Evolutionary conservation across 2,113 vertebrate species (phyloP), one percentile per base, ranked within the genome.

Genomic region (Odocoileus hemionus): DNA sequence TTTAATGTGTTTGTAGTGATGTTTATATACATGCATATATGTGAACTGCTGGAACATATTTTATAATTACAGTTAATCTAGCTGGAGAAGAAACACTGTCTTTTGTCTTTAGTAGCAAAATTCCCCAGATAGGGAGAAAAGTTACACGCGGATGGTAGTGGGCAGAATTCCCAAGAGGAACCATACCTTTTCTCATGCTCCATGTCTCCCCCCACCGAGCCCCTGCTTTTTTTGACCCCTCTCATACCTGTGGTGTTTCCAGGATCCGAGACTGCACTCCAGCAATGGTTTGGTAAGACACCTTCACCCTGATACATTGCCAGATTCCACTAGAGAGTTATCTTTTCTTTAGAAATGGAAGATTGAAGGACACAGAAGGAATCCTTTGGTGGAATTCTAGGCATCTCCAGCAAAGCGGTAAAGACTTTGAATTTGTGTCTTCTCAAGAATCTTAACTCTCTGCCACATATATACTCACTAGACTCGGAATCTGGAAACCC

Each of bases 21-120:
- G 55, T 97, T 92, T 89, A 83, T 92, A 17, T 84, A 52, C 79
- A 28, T 95, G 64, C 1, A 21, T 28, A 26, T 47, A 76, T 91
- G 89, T 86, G 26, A 97, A 91, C 60, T 78, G 19, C 91, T 96
- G 25, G 23, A 74, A 89, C 86, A n/a, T 91, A 95, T 57, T 97
- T 80, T 11, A 15, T 10, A 95, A 79, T 90, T 86, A 39, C 3
- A 5, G 6, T 79, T 93, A 16, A 60, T 28, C 50, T 82, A 19
- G n/a, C 43, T 78, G 39, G n/a, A 85, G 78, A 94, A 82, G 54
- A 47, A 80, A 64, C 67, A 2, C 4, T 79, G 1, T 15, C 45
- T 13, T 79, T 94, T 70, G 33, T 95, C 25, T 95, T 91, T 80
- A 25, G 30, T 67, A 79, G n/a, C 30, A 76, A 5, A 16, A 43